Evolutionary conservation across 2,888 invertebrate species (phyloP), one percentile per base, ranked within the genome.

Genomic region (Nebria brevicollis): DNA sequence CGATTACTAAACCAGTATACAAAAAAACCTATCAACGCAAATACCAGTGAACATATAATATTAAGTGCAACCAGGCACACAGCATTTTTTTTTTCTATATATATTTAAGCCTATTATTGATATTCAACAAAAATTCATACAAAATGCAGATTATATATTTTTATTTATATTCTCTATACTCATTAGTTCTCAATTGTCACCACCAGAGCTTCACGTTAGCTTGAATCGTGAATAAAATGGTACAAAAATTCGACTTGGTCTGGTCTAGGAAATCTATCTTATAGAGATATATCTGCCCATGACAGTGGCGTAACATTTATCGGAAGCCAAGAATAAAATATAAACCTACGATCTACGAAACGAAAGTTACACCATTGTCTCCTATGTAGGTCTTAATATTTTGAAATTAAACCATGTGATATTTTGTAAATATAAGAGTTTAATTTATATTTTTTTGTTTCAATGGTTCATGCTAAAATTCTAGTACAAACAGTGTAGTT

Each of bases 381-480:
- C 66, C 43, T 79, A 43, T 42, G 66, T 54, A 72, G 73, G 41
- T 73, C 72, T 78, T 77, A 77, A 77, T 43, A 70, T 77, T 77
- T 26, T 68, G 68, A 64, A 72, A 77, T 65, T 66, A 43, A 66
- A 79, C 73, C 79, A 68, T 79, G 79, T 79, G 79, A 79, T 79
- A 79, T 79, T 79, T 75, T 73, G 41, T 78, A 78, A 34, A 64
- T 74, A 43, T 79, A 79, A 75, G 68, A 65, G 64, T 75, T 79
- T 79, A 75, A 26, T 79, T 79, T 79, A 42, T 73, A 68, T 68
- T 68, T 68, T 68, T 42, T 42, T 41, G 13, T 73, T 70, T 70
- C 70, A 70, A 70, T 15, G 15, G 34, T 26, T 70, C 5, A 70
- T 70, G 70, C 70, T 70, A 70, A 70, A 70, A 25, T 70, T 34